phyloP scores from a whole-genome alignment of 2,113 vertebrate species.

The Gambusia affinis region DNA sequence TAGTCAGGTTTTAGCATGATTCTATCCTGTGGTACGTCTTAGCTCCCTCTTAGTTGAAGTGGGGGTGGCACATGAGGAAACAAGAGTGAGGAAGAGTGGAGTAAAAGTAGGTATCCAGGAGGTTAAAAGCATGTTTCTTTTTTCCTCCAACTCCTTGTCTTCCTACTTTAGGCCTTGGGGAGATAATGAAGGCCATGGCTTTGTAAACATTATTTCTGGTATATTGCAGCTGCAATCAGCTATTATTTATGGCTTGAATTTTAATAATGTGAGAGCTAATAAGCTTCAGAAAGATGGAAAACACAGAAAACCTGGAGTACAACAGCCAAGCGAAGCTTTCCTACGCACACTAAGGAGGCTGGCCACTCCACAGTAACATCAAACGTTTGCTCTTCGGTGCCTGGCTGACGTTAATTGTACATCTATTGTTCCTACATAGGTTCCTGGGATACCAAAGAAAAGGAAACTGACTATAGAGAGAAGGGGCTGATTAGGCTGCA shows the following conservation, averaged over 20 bases:
- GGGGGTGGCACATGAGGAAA: conserved; percentile 44
- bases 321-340: conserved; percentile 54
- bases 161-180: conserved; percentile 63
- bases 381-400: conserved; percentile 73
- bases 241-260: conserved; percentile 79
- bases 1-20: conserved; percentile 33
- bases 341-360: conserved; percentile 61
- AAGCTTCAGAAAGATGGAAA: conserved; percentile 70
- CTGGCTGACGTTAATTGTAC: conserved; percentile 77
- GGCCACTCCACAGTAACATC: conserved; percentile 79
- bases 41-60: conserved; percentile 22
- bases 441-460: conserved; percentile 63
- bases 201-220: conserved; percentile 84
- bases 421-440: conserved; percentile 77
- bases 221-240: conserved; percentile 75
- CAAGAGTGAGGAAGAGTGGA: conserved; percentile 49
- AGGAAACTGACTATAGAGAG: conserved; percentile 58
- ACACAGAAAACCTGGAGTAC: conserved; percentile 56
- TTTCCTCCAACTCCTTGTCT: conserved; percentile 46
- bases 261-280: conserved; percentile 77
- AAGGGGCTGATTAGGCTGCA: conserved; percentile 60
- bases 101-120: conserved; percentile 53
- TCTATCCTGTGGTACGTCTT: conserved; percentile 3
- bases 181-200: conserved; percentile 74
- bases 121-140: conserved; percentile 66